Conservation (phyloP, 2,113 vertebrate genomes). For the Takifugu bimaculatus region DNA sequence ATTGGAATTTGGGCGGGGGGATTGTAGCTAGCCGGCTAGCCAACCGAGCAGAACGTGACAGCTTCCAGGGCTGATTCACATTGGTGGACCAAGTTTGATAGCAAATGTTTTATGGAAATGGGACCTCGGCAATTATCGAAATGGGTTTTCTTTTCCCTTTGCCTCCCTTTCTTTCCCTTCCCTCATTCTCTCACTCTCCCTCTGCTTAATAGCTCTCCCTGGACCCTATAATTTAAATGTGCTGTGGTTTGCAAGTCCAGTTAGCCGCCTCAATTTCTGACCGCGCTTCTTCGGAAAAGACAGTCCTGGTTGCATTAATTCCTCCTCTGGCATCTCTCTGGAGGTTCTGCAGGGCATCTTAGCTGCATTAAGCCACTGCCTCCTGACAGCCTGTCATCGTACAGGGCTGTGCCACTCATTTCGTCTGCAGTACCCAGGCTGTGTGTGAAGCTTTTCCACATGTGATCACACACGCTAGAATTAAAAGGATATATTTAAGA, state of each 20-base stretch:
- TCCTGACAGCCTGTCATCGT: constrained; percentile 61
- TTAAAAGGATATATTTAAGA: constrained; percentile 61
- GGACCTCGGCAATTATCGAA: constrained; percentile 57
- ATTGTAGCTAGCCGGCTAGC: constrained; percentile 10
- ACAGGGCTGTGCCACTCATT: constrained; percentile 43
- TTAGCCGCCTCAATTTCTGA: constrained; percentile 37
- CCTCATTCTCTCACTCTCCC: constrained; percentile 34
- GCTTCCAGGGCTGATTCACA: constrained; percentile 44
- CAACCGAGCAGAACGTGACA: constrained; percentile 21
- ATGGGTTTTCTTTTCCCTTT: constrained; percentile 33
- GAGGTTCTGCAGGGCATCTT: constrained; percentile 53
- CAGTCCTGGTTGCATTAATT: constrained; percentile 53
- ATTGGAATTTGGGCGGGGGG: constrained; percentile 27
- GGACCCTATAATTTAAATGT: constrained; percentile 68
- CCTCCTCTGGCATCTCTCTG: constrained; percentile 51
- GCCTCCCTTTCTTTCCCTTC: constrained; percentile 8
- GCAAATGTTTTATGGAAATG: constrained; percentile 63
- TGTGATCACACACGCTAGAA: constrained; percentile 21
- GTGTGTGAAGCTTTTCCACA: constrained; percentile 43
- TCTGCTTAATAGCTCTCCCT: constrained; percentile 57
- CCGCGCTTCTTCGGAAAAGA: constrained; percentile 51
- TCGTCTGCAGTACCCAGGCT: constrained; percentile 44
- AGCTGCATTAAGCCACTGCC: constrained; percentile 58
- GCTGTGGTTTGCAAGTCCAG: constrained; percentile 60
- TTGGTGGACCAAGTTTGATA: constrained; percentile 41